These are phyloP conservation scores for Sapayoa aenigma DNA, from an alignment of 2,113 vertebrate genomes.

Conservation along the genomic window DNA sequence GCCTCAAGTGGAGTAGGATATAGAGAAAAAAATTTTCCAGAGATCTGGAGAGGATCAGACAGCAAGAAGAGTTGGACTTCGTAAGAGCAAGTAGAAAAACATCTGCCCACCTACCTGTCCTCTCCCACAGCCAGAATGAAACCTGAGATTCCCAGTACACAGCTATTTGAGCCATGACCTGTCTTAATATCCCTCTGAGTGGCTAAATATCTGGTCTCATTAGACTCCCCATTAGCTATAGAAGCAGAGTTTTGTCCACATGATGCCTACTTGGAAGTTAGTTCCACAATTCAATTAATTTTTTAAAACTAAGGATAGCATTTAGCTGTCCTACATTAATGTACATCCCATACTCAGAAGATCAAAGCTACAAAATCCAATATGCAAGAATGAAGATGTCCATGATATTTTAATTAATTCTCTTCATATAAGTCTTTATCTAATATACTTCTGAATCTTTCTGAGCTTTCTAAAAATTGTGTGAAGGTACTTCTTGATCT, in stretches of 20 bases:
- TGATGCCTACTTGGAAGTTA: not conserved
- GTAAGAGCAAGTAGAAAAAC: not conserved
- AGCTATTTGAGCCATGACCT: not conserved
- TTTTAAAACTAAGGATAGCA: not conserved
- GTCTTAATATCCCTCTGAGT: not conserved
- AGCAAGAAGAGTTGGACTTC: not conserved
- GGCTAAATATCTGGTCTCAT: not conserved
- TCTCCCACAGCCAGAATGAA: not conserved
- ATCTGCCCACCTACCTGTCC: not conserved
- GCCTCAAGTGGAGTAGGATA: not conserved
- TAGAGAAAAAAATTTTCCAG: not conserved
- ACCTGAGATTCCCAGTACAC: not conserved
- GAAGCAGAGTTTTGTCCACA: not conserved
- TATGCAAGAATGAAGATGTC: not conserved
- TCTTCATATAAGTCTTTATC: not conserved
- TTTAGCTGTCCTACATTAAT: not conserved
- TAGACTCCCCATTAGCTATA: not conserved
- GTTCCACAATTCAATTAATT: not conserved
- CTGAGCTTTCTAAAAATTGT: not conserved
- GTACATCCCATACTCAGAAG: not conserved
- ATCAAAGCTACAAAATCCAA: not conserved
- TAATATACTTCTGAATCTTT: not conserved
- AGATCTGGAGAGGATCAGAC: not conserved
- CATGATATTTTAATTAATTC: not conserved
- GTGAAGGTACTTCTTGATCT: not conserved